Base-by-base conservation (phyloP, 2,113 vertebrate genomes). In the Plectropomus leopardus region DNA sequence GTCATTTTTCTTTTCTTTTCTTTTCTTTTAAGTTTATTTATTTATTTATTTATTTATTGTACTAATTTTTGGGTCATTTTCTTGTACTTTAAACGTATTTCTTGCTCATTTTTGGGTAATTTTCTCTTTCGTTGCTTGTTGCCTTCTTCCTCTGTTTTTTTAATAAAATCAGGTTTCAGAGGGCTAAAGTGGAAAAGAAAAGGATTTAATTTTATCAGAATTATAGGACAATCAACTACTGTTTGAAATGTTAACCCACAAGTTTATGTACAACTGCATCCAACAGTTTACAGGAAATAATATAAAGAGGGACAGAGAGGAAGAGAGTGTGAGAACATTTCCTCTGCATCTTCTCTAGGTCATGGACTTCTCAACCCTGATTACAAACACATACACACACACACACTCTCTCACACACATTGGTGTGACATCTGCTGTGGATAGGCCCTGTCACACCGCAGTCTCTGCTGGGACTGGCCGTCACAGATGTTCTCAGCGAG, bases 401-500 rank as follows among this genome's bases (percentile, higher is more conserved):
- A 28, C 61, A 65, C 44, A 21, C 61, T 11, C 61, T 5, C 42
- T 32, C 75, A 74, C 53, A 82, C 84, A 89, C 77, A 48, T 54
- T 57, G 71, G 0, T 34, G 84, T 84, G 21, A 89, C 90, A 86
- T 88, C 88, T 92, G 92, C 85, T 86, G 74, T 48, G 42, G 82
- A 88, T 58, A 63, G 76, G 69, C 68, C 53, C 74, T 87, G 89
- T 88, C 86, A 92, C 78, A 85, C 76, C 76, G 82, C 67, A 34
- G 70, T 63, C 79, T 88, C 84, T 86, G 88, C 51, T 76, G 87
- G 86, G 13, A 59, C 71, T 55, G 19, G 55, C 80, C 44, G 28
- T 86, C 92, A 84, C 92, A 90, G 86, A 90, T 92, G 89, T 89
- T 85, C 84, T 59, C 82, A 85, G 90, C 23, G 36, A 87, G 80